Evolutionary conservation across 2,888 invertebrate genomes (phyloP), one percentile per base, ranked within the genome.

Genomic region (Drosophila helvetica): DNA sequence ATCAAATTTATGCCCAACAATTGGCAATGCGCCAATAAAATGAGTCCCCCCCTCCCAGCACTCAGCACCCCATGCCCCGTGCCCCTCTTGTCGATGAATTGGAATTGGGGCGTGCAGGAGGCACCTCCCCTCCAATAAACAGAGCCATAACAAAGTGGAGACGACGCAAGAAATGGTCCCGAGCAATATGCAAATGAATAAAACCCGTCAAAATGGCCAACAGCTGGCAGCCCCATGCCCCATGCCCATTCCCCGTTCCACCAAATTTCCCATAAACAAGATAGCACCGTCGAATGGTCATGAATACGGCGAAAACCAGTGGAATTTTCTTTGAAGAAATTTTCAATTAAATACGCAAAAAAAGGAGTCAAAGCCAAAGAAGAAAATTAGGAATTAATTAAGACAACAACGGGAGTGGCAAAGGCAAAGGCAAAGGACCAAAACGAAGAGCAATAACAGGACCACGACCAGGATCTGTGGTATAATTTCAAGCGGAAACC

Each of bases 401-500:
- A 84, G 85, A 79, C 80, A 84, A 82, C 74, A 85, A 71, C 63
- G 72, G 52, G 30, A 51, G 22, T 19, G 42, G 15, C 42, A 18
- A 46, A 9, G 17, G 45, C 18, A 74, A 78, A 9, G 17, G 45
- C 18, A 74, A 78, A 63, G 79, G 74, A 74, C n/a, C 38, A 38
- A 61, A 43, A 53, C 43, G n/a, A 55, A 48, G 18, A 22, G n/a
- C n/a, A 60, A 25, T 27, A 56, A 38, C 46, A 61, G 33, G 47
- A 67, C 19, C 19, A 19, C 19, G 5, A 22, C 17, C n/a, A 27
- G 7, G 12, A 58, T 57, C 74, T 45, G 15, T 48, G 65, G 66
- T 79, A 82, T 85, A 85, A 85, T 85, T 84, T 85, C 82, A 82
- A 84, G 78, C 85, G 85, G 85, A 86, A 85, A 85, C 80, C 81